Conservation (phyloP, 2,113 vertebrate genomes). For the Phylloscopus trochiloides region DNA sequence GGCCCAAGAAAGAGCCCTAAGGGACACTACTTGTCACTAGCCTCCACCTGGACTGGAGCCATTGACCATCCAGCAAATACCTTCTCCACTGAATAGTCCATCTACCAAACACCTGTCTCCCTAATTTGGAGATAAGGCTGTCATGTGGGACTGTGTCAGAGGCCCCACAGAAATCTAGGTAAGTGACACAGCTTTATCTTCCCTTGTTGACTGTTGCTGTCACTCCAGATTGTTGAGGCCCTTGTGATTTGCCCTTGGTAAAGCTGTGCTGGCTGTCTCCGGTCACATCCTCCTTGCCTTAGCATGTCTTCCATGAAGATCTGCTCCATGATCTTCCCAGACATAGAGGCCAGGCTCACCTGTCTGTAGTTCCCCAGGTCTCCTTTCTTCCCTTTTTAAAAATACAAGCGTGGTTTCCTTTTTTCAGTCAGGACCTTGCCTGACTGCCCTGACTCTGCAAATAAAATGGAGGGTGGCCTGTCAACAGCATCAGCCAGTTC, state of each 20-base stretch:
- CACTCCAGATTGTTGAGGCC: not conserved
- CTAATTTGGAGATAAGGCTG: not conserved
- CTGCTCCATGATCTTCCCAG: not conserved
- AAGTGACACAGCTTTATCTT: too few relatives aligned
- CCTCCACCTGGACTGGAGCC: not conserved
- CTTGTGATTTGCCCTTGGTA: not conserved
- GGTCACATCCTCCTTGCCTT: not conserved
- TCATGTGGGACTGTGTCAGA: not conserved
- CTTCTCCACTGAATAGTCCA: not conserved
- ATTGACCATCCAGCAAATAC: not conserved
- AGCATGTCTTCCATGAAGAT: not conserved
- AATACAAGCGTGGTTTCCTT: not conserved
- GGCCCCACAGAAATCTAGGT: too few relatives aligned
- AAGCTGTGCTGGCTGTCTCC: not conserved
- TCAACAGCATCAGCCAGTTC: not conserved
- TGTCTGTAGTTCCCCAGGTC: not conserved
- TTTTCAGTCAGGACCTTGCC: too few relatives aligned
- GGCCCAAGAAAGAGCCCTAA: not conserved
- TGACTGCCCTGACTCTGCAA: not conserved
- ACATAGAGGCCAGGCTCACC: not conserved
- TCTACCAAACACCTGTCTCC: too few relatives aligned
- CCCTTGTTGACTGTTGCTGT: not conserved
- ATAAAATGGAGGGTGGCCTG: not conserved
- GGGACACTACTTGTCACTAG: not conserved
- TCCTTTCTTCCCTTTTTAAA: not conserved